These are phyloP conservation scores for Drosophila kuntzei DNA, from an alignment of 2,888 invertebrate genomes.

Conservation along the genomic window DNA sequence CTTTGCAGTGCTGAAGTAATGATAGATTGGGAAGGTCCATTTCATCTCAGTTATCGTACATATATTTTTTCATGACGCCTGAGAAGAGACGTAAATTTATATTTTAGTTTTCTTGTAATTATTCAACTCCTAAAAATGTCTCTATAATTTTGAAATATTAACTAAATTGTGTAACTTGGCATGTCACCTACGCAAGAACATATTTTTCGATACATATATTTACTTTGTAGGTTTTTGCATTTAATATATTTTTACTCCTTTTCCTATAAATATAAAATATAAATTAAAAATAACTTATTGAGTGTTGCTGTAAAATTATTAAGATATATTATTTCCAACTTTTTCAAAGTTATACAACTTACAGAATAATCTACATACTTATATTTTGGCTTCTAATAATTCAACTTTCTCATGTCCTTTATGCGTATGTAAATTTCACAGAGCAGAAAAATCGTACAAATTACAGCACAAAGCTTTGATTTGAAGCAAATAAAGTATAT, in stretches of 20 bases:
- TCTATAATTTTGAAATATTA: no score
- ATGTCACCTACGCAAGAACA: no score
- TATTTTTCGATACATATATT: no score
- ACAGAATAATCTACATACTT: neutral
- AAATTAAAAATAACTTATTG: no score
- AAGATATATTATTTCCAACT: neutral
- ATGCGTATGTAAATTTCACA: neutral
- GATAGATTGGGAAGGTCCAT: neutral
- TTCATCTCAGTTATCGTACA: neutral
- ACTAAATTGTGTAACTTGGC: no score
- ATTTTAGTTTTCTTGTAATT: no score
- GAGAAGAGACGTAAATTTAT: neutral
- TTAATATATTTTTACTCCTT: no score
- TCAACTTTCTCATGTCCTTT: neutral
- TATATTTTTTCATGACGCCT: neutral
- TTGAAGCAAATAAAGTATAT: slow-evolving; percentile 42
- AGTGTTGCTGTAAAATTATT: no score
- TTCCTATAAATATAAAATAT: neutral
- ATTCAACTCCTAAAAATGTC: no score
- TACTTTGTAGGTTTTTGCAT: no score
- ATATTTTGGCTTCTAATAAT: neutral
- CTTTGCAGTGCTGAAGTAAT: neutral
- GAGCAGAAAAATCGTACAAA: neutral
- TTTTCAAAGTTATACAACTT: neutral
- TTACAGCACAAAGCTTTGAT: slow-evolving; percentile 3